Evolutionary conservation across 1,140 invertebrate genomes (phyloP), one percentile per base, ranked within the genome.

Genomic region (Lasaia peninsularis): DNA sequence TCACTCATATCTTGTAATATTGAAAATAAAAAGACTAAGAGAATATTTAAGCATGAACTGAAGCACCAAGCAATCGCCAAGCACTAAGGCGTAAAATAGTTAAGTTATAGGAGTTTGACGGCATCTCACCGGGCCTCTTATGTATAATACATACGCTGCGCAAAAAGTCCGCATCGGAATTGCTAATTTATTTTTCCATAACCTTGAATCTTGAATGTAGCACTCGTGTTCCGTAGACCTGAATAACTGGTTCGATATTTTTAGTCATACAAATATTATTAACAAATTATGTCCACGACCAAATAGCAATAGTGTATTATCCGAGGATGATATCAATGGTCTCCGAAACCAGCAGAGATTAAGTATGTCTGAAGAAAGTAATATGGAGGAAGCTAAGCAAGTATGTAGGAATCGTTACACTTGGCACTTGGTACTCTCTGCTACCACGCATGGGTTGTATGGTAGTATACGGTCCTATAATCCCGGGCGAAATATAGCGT

Each of bases 121-220:
- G 67, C 60, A 63, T 56, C 52, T 63, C 65, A 65, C 60, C 62
- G 66, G 69, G 77, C 68, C 73, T 63, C 77, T 65, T 61, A 84
- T 84, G 80, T 80, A 60, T 84, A 60, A 84, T 74, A 76, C 75
- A 86, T 78, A 16, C 34, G 51, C 66, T 71, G 63, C 73, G 77
- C 82, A 83, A 83, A 83, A 82, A 80, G 70, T 71, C 52, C 60
- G 67, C 63, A 82, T 83, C 69, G 74, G 67, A 67, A 79, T 75
- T 82, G 78, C 73, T 75, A 81, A 86, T 80, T 64, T 70, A 50
- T 63, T 68, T 75, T 72, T 67, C 69, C 65, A 69, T 81, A 86
- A 83, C 80, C 83, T 86, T 86, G 83, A 70, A 63, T 72, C 63
- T 52, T 71, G 69, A 28, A 28, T 28, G 24, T 28, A 79, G 80